These are phyloP conservation scores for Limnothrissa miodon DNA, from an alignment of 2,113 vertebrate genomes.

Conservation along the genomic window DNA sequence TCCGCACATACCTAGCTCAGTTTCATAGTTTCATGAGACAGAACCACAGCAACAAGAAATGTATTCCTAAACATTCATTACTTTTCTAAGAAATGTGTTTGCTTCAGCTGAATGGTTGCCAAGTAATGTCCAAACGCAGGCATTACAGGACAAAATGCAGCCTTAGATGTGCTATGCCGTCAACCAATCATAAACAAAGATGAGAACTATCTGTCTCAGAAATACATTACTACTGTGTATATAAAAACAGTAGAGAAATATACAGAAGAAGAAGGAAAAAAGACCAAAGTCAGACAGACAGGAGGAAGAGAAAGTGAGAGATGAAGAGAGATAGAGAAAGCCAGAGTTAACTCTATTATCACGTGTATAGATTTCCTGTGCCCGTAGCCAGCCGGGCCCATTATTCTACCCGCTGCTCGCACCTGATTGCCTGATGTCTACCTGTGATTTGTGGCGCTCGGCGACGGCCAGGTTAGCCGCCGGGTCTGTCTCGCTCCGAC, in stretches of 20 bases:
- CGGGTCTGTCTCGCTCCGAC: not conserved
- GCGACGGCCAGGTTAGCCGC: not conserved
- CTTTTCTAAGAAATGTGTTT: no score
- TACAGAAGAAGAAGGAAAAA: not conserved
- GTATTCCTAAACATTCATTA: no score
- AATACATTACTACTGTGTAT: no score
- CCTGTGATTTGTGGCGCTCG: not conserved
- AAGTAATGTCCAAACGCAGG: no score
- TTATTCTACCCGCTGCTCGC: not conserved
- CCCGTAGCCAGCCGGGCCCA: not conserved
- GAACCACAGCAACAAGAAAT: no score
- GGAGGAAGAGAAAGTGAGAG: conserved; percentile 9
- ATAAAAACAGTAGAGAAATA: not conserved
- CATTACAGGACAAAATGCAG: no score
- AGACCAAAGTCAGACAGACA: not conserved
- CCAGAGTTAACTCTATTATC: not conserved
- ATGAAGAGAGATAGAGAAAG: not conserved
- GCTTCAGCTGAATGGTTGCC: no score
- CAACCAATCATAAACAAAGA: no score
- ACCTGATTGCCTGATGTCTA: conserved; percentile 16
- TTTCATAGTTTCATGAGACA: no score
- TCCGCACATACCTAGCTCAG: no score
- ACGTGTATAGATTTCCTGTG: not conserved
- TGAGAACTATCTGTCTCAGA: no score
- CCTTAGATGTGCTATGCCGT: no score